Conservation (phyloP, 2,113 vertebrate species). For the Meleagris gallopavo region DNA sequence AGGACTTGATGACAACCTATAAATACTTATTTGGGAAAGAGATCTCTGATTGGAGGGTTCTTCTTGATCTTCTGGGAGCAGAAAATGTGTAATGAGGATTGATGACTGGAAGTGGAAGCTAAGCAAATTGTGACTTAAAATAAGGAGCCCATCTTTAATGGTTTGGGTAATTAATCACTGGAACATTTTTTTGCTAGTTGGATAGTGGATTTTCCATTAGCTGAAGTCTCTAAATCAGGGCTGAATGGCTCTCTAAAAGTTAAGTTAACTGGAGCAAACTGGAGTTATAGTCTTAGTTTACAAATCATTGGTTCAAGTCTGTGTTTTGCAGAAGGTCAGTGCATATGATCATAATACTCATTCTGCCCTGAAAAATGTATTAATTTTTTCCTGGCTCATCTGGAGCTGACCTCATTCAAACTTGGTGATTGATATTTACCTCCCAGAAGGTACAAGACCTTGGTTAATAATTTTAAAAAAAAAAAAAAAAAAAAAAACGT, state of each 20-base stretch:
- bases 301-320: slow-evolving; percentile 15
- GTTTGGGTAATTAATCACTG: slow-evolving; percentile 29
- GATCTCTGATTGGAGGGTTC: not conserved
- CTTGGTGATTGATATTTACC: not conserved
- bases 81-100: slow-evolving; percentile 20
- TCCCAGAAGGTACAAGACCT: not conserved
- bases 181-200: not conserved
- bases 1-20: not conserved
- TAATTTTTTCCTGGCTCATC: not conserved
- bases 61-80: not conserved
- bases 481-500: not conserved
- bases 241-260: not conserved
- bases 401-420: slow-evolving; percentile 22
- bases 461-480: not conserved
- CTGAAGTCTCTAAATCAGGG: slow-evolving; percentile 38
- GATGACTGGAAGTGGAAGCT: slow-evolving; percentile 18
- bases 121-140: slow-evolving; percentile 38
- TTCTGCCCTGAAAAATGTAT: slow-evolving; percentile 15
- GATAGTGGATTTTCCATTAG: not conserved
- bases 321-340: not conserved
- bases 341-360: not conserved
- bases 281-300: not conserved
- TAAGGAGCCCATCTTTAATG: not conserved
- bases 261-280: slow-evolving; percentile 17
- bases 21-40: not conserved